phyloP scores from a whole-genome alignment of 2,888 invertebrate species.

The Phortica magna region DNA sequence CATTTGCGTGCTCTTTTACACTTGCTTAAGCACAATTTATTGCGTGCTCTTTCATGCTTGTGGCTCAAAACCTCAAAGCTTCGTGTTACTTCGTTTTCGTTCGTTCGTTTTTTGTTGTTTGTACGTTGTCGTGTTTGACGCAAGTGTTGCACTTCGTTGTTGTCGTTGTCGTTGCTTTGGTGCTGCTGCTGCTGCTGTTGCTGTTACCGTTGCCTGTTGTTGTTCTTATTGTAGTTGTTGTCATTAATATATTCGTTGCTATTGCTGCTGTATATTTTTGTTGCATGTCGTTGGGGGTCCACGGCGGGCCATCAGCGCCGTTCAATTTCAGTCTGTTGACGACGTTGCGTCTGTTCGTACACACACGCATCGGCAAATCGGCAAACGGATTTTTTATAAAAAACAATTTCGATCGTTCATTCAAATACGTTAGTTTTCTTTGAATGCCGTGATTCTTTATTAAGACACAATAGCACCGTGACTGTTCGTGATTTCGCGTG shows the following conservation, averaged over 20 bases:
- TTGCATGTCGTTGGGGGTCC: conserved; percentile 70
- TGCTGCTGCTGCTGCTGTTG: conserved; percentile 39
- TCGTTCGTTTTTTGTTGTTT: conserved; percentile 54
- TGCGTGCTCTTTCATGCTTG: conserved; percentile 47
- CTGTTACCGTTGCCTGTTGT: conserved; percentile 32
- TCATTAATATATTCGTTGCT: conserved; percentile 39
- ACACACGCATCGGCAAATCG: conserved; percentile 59
- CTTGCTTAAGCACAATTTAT: conserved; percentile 48
- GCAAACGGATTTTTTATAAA: background rate
- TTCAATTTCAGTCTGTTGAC: conserved; percentile 75
- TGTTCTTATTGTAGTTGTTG: conserved; percentile 30
- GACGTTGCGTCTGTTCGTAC: conserved; percentile 76
- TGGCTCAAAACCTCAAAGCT: conserved; percentile 45
- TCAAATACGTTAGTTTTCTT: background rate
- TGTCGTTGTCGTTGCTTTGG: conserved; percentile 41
- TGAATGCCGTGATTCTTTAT: background rate
- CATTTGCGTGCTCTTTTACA: conserved; percentile 45
- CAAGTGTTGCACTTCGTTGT: conserved; percentile 54
- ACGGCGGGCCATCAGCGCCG: conserved; percentile 68
- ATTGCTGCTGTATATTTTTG: conserved; percentile 46
- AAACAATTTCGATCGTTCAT: background rate
- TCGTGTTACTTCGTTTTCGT: conserved; percentile 59
- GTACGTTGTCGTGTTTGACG: conserved; percentile 56
- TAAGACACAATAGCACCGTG: background rate
- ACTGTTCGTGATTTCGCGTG: background rate